A percentile compares a stretch with the other conserved stretches of the same genome.
Conservation (phyloP, 2,113 vertebrate species). For the Cebus imitator region DNA sequence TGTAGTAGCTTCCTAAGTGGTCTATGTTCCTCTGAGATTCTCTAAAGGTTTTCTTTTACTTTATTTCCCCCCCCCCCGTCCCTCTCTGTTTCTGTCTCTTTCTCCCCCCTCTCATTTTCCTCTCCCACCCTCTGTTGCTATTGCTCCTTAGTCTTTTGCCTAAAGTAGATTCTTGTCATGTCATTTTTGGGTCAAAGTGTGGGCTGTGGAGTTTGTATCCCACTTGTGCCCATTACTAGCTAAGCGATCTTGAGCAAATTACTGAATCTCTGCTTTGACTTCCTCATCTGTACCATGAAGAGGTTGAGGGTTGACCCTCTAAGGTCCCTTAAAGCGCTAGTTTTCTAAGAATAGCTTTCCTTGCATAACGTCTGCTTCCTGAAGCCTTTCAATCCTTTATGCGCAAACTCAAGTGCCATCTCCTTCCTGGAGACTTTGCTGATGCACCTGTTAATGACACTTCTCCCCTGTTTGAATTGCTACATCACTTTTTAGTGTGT, state of each 20-base stretch:
- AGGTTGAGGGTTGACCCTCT: background rate
- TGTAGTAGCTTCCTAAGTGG: background rate
- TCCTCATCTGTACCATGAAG: background rate
- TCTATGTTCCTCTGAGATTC: background rate
- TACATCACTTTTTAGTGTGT: background rate
- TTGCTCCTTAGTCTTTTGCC: background rate
- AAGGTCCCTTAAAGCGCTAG: background rate
- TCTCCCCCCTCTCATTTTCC: background rate
- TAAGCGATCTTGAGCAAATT: background rate
- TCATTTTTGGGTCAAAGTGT: background rate
- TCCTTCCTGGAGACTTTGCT: constrained; percentile 3
- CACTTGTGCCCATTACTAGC: background rate
- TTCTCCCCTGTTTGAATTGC: background rate
- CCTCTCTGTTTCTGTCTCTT: background rate
- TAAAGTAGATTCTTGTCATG: background rate
- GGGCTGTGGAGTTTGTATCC: background rate
- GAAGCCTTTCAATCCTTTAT: background rate
- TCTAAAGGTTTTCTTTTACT: background rate
- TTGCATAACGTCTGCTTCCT: background rate
- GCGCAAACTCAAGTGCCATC: background rate
- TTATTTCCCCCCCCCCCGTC: background rate
- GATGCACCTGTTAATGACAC: background rate
- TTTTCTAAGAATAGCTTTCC: background rate
- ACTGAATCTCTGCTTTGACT: background rate
- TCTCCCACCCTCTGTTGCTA: background rate